A percentile compares a stretch with the other conserved stretches of the same genome.
phyloP scores from a whole-genome alignment of 2,113 vertebrate genomes.

The Mustela lutreola region DNA sequence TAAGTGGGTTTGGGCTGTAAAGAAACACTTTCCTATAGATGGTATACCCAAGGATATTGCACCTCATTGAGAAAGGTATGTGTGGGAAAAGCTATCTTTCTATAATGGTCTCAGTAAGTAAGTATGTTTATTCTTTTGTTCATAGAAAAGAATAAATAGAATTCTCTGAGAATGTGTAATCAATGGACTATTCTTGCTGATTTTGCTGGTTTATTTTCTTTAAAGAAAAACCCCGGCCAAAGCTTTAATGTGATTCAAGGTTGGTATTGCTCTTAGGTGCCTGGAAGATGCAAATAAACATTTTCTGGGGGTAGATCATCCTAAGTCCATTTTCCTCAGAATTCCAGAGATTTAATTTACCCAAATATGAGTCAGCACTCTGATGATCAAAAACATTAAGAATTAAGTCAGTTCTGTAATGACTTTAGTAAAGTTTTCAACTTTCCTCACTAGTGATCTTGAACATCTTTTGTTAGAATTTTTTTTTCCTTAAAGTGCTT shows the following conservation, averaged over 20 bases:
- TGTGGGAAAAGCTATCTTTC: background rate
- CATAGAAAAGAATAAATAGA: background rate
- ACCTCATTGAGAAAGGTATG: background rate
- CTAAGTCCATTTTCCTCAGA: background rate
- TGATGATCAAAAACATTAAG: background rate
- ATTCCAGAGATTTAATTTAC: constrained; percentile 16
- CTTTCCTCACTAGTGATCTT: background rate
- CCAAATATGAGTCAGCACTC: background rate
- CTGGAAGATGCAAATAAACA: background rate
- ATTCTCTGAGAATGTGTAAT: background rate
- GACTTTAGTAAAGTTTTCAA: background rate
- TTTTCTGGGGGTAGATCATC: background rate
- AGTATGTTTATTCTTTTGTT: background rate
- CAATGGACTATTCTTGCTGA: background rate
- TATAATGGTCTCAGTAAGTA: background rate
- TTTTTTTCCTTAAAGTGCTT: background rate
- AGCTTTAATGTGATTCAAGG: background rate
- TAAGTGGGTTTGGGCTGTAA: background rate
- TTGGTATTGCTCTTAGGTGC: background rate
- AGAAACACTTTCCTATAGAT: background rate
- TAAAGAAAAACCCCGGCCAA: too few relatives aligned
- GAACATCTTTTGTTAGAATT: background rate
- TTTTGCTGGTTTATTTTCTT: background rate
- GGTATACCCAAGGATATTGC: background rate
- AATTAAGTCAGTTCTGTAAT: background rate